Evolutionary conservation across 2,113 vertebrate species (phyloP).

Genomic region (Gallinago undulata): DNA sequence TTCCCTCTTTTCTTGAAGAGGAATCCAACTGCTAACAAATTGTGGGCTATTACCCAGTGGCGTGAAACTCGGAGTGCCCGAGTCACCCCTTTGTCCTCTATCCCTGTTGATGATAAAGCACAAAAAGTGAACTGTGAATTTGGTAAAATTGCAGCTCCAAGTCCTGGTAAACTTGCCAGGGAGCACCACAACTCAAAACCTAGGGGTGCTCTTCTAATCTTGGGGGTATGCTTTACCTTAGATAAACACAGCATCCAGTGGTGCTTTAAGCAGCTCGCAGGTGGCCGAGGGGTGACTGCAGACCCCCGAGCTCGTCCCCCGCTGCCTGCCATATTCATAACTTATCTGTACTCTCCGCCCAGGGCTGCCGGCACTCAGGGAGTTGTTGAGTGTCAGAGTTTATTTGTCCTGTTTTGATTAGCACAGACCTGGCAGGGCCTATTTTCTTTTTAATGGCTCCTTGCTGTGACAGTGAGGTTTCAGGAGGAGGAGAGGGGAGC

Average conservation of each 20-base stretch:
- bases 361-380: slow-evolving; percentile 71
- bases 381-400: slow-evolving; percentile 83
- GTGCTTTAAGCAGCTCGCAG: neutral
- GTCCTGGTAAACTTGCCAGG: neutral
- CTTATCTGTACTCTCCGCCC: slow-evolving; percentile 68
- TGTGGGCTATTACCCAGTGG: neutral
- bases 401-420: slow-evolving; percentile 83
- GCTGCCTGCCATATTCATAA: slow-evolving; percentile 64
- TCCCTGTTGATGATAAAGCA: accelerated
- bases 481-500: slow-evolving; percentile 25
- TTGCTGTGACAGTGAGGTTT: slow-evolving; percentile 72
- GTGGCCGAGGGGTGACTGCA: neutral
- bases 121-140: neutral
- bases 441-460: slow-evolving; percentile 79
- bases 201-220: neutral
- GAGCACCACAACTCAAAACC: neutral
- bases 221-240: neutral
- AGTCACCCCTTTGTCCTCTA: neutral
- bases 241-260: neutral
- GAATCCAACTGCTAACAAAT: neutral
- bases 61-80: neutral
- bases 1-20: neutral
- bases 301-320: neutral
- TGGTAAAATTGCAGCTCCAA: neutral
- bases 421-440: slow-evolving; percentile 75